phyloP scores from a whole-genome alignment of 2,113 vertebrate genomes.

The Sander vitreus region DNA sequence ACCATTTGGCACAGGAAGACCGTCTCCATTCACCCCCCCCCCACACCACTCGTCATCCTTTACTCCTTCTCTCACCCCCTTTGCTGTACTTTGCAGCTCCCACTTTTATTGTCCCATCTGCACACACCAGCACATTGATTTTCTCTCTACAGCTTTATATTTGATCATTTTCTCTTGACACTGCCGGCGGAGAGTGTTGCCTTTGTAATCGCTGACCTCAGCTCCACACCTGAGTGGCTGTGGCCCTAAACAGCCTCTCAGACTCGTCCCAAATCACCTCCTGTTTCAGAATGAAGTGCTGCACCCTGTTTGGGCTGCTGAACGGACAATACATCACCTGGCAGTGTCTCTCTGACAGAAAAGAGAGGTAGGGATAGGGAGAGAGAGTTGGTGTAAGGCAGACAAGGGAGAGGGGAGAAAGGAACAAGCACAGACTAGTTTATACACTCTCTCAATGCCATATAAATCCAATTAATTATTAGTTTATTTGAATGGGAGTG shows the following conservation, averaged over 20 bases:
- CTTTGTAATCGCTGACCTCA: conserved; percentile 72
- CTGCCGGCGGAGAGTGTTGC: conserved; percentile 35
- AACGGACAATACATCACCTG: conserved; percentile 58
- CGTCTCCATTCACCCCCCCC: conserved; percentile 31
- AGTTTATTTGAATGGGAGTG: conserved; percentile 19
- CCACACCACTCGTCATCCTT: conserved; percentile 4
- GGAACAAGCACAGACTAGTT: neutral
- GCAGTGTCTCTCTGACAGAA: conserved; percentile 24
- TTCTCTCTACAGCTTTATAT: conserved; percentile 64
- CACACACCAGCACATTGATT: conserved; percentile 63
- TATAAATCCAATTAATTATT: conserved; percentile 25
- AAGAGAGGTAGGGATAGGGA: neutral
- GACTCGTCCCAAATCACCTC: conserved; percentile 35
- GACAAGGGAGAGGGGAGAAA: neutral
- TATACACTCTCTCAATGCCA: neutral
- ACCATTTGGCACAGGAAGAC: conserved; percentile 75
- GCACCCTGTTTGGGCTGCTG: conserved; percentile 31
- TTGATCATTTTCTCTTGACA: conserved; percentile 71
- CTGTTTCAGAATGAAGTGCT: conserved; percentile 60
- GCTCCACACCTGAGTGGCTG: conserved; percentile 71
- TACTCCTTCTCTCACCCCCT: conserved; percentile 16
- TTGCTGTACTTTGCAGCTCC: conserved; percentile 40
- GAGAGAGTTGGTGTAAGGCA: neutral
- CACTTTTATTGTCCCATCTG: conserved; percentile 39
- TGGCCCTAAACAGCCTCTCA: conserved; percentile 54